phyloP scores from a whole-genome alignment of 2,797 vertebrate genomes.

The Momotus momota region DNA sequence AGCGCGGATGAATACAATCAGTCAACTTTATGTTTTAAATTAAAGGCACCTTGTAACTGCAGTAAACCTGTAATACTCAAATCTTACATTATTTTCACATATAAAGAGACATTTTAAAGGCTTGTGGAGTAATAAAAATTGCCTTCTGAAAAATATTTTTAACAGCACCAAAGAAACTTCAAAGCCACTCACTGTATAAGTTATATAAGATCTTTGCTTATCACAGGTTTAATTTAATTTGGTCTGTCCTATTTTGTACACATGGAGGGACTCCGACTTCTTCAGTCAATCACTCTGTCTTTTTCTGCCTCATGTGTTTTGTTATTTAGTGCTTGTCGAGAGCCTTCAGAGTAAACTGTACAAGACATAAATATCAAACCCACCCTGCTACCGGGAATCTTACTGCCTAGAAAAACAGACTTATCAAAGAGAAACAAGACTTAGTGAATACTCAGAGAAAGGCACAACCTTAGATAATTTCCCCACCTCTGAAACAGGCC shows the following conservation, averaged over 20 bases:
- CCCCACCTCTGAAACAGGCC: neutral
- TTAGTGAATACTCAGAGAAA: neutral
- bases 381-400: neutral
- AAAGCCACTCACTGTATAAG: neutral
- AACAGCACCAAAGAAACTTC: neutral
- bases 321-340: conserved; percentile 38
- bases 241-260: conserved; percentile 46
- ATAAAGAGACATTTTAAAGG: conserved; percentile 25
- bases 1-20: neutral
- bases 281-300: conserved; percentile 61
- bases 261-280: conserved; percentile 38
- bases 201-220: conserved; percentile 52
- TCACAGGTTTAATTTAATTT: conserved; percentile 56
- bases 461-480: neutral
- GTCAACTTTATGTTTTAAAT: conserved; percentile 28
- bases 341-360: conserved; percentile 27
- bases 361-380: conserved; percentile 55
- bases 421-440: conserved; percentile 19
- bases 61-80: conserved; percentile 9
- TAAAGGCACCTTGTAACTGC: neutral
- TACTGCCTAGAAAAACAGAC: conserved; percentile 7
- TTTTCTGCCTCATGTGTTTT: conserved; percentile 22
- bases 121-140: neutral
- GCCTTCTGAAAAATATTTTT: too few relatives aligned
- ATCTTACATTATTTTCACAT: neutral